Evolutionary conservation across 2,888 invertebrate species (phyloP).

Genomic region (Crossocerus cetratus): DNA sequence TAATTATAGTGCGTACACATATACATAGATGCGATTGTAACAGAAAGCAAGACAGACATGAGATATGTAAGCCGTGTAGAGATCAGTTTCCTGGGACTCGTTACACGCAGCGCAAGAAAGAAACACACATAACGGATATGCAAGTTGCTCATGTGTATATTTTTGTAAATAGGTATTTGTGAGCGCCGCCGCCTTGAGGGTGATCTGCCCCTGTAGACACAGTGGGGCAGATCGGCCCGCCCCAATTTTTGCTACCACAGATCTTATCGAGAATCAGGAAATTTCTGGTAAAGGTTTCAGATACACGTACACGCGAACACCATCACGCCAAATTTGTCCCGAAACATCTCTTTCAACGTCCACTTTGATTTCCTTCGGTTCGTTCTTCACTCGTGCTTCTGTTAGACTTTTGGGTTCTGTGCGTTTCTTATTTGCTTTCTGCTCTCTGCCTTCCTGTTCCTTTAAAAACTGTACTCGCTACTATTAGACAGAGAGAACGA

Average conservation of each 20-base stretch:
- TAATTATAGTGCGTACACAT: conserved; percentile 57
- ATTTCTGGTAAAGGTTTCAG: conserved; percentile 59
- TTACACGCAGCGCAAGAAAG: conserved; percentile 31
- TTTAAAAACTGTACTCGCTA: background rate
- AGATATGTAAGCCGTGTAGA: conserved; percentile 25
- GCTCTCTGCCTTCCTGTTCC: too few species aligned
- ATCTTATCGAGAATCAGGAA: conserved; percentile 69
- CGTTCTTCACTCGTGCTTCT: conserved; percentile 10
- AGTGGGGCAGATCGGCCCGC: conserved; percentile 50
- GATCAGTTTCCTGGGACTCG: conserved; percentile 2
- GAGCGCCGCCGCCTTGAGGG: conserved; percentile 74
- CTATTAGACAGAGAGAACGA: conserved; percentile 5
- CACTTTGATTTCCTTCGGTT: conserved; percentile 16
- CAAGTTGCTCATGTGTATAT: conserved; percentile 77
- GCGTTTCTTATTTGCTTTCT: too few species aligned
- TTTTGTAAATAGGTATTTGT: conserved; percentile 76
- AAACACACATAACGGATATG: conserved; percentile 60
- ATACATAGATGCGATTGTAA: conserved; percentile 54
- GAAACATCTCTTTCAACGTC: conserved; percentile 22
- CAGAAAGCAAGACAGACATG: conserved; percentile 25
- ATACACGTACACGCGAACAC: conserved; percentile 35
- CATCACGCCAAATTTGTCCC: conserved; percentile 43
- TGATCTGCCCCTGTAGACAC: conserved; percentile 41
- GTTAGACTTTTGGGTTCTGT: background rate
- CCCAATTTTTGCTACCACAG: conserved; percentile 74